Base-by-base conservation (phyloP, 2,888 invertebrate species). In the Dysmachus trigonus region DNA sequence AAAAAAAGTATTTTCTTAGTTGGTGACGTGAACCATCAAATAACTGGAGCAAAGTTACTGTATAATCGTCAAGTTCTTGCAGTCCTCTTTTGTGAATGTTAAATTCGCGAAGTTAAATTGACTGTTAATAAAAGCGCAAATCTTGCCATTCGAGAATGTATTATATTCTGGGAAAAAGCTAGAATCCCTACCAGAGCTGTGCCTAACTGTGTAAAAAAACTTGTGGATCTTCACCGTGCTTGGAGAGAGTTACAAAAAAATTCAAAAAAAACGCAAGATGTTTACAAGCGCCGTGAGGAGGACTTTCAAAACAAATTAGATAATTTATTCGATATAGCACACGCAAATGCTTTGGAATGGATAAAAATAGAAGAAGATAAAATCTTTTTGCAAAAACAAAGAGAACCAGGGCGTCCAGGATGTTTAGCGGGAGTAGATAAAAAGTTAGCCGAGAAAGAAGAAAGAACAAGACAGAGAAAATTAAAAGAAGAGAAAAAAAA, bases 301-400 rank as follows among this genome's bases (percentile, higher is more conserved):
- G 85, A 88, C 15, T 89, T 89, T 88, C 38, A 85, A 85, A 87
- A 31, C 15, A 83, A 86, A 27, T 85, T 87, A 35, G 86, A 86
- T 76, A 86, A 88, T 85, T 74, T 89, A 86, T 89, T 89, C 87
- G 87, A 88, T 86, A 88, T 88, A 83, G 86, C 87, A 62, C 84
- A 86, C 35, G 85, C 85, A 33, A 86, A 88, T 86, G 87, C 87
- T 18, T 38, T 89, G 4, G 47, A 88, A 82, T 33, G 31, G 86
- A 89, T 89, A 72, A 89, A 89, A 88, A 89, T 89, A 87, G 88
- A 89, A 7, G 88, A 89, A 88, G 89, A 89, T 87, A 90, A 86
- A 88, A 77, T 86, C 15, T 89, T 90, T 87, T 89, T 89, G 85
- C 77, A 86, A 51, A 74, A 86, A 35, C 89, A 90, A 72, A 89